Evolutionary conservation across 2,797 vertebrate genomes (phyloP).

Genomic region (Melanotaenia maccullochi): DNA sequence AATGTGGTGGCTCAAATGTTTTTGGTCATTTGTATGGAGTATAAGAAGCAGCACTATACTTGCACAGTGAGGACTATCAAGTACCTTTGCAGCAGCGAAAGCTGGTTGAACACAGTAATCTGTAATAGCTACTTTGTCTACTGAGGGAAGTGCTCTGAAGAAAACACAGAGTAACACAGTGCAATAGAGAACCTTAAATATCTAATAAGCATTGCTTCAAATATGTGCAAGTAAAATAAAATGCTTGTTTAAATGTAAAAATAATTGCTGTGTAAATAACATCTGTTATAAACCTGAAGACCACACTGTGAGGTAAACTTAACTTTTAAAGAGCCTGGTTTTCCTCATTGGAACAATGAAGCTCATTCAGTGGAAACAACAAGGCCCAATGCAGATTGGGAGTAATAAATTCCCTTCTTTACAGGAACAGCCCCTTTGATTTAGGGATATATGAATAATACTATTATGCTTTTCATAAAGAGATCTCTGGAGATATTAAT

Average conservation of each 20-base stretch:
- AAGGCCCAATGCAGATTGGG: constrained; percentile 6
- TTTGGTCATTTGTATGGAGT: constrained; percentile 31
- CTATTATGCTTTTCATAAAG: constrained; percentile 1
- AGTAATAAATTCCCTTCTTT: constrained; percentile 8
- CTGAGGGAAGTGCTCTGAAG: constrained; percentile 37
- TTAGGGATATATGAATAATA: background rate
- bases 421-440: constrained; percentile 4
- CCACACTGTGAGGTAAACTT: constrained; percentile 67
- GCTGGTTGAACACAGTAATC: constrained; percentile 30
- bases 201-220: constrained; percentile 33
- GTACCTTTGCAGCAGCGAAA: constrained; percentile 29
- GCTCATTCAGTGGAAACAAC: constrained; percentile 19
- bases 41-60: constrained; percentile 33
- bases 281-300: constrained; percentile 67
- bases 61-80: constrained; percentile 31
- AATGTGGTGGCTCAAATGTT: background rate
- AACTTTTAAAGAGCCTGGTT: constrained; percentile 41
- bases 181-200: constrained; percentile 28
- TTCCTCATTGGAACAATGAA: constrained; percentile 12
- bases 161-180: constrained; percentile 47
- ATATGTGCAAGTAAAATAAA: constrained; percentile 44
- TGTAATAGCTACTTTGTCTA: constrained; percentile 45
- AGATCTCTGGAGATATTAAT: background rate
- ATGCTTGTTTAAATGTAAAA: constrained; percentile 47
- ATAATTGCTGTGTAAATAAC: constrained; percentile 56